Evolutionary conservation across 2,888 invertebrate species (phyloP).

Genomic region (Auanema freiburgensis): DNA sequence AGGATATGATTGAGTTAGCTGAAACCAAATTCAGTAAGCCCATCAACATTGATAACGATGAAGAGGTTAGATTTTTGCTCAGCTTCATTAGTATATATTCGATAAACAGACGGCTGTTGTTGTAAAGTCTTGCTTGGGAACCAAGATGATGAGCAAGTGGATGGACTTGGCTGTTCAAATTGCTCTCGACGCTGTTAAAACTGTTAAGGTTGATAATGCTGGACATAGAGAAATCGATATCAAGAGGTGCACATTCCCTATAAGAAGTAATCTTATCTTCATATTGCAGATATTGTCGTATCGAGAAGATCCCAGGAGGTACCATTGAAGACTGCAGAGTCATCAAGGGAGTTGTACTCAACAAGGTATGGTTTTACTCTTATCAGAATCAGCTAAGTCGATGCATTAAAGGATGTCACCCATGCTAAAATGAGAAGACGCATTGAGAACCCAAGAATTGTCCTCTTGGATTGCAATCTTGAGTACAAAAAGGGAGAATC

Average conservation of each 20-base stretch:
- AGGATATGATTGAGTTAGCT: conserved; percentile 75
- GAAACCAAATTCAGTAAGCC: conserved; percentile 73
- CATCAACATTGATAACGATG: conserved; percentile 43
- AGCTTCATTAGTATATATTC: not conserved
- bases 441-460: conserved; percentile 91
- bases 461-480: conserved; percentile 89
- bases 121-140: conserved; percentile 87
- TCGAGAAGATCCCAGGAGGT: conserved; percentile 83
- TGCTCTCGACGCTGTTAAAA: conserved; percentile 89
- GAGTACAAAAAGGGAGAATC: conserved; percentile 92
- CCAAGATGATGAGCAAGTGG: conserved; percentile 95
- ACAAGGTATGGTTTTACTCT: conserved; percentile 72
- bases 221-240: conserved; percentile 94
- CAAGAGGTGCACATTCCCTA: conserved; percentile 74
- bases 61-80: conserved; percentile 56
- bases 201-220: conserved; percentile 74
- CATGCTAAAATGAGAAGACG: conserved; percentile 93
- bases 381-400: not conserved
- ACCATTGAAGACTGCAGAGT: conserved; percentile 90
- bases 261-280: conserved; percentile 3
- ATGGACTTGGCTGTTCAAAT: conserved; percentile 91
- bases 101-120: conserved; percentile 79
- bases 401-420: conserved; percentile 76
- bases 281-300: conserved; percentile 55
- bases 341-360: conserved; percentile 91